Base-by-base conservation (phyloP, 2,797 vertebrate genomes). In the Dermochelys coriacea region DNA sequence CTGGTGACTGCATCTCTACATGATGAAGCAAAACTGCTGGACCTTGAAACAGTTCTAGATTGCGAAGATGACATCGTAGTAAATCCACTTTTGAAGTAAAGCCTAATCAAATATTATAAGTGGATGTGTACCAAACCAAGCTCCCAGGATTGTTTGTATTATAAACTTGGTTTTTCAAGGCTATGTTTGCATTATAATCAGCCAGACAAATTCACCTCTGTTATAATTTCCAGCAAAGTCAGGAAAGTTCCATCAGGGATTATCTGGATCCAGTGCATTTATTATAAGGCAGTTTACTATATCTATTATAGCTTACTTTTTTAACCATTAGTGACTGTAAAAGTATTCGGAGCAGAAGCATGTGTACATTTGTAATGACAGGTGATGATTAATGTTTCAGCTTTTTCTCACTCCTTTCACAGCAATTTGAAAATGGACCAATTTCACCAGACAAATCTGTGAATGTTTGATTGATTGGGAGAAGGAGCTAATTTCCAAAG, bases 41-140 rank as follows among this genome's bases (percentile, higher is more conserved):
- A 97, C 96, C 97, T 95, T 97, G 97, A 98, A 97, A 97, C 94
- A 94, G 94, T 95, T 97, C 95, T 97, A 96, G 97, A 96, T 97
- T 97, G 84, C 91, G 88, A 97, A 96, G 87, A 97, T 96, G 97
- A 96, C 96, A 97, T 79, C 80, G 81, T 49, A 87, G 95, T 95
- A 97, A 97, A 97, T 97, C 96, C 95, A 96, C 82, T 94, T 96
- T 95, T 97, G 95, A 97, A 97, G 95, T 89, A 97, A 95, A 97
- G 95, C 61, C 90, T 94, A 97, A 97, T 96, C 96, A 97, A 97
- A 97, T 96, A 97, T 96, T 96, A 97, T 93, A 94, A 97, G 55
- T 86, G 14, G 71, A 71, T 95, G 93, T 93, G 81, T 96, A 97
- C 93, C 88, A 95, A 96, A 95, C 93, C 93, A 94, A 90, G 91